Base-by-base conservation (phyloP, 2,888 invertebrate genomes). In the Tetropium fuscum region DNA sequence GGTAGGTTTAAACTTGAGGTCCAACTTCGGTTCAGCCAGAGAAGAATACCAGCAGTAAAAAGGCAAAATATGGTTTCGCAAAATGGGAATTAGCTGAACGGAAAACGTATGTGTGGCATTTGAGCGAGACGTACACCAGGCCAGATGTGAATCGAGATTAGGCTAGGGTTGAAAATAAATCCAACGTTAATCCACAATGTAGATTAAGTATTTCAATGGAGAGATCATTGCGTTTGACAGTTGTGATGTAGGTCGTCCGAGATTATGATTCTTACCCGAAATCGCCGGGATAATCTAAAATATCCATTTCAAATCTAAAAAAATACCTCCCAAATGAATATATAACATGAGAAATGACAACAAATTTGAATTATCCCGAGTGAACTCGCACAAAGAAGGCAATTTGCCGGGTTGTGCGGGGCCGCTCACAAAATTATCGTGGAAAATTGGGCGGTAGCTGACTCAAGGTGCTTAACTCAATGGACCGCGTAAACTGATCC, bases 161-260 rank as follows among this genome's bases (percentile, higher is more conserved):
- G 60, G 68, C 63, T 69, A 70, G 73, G 74, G 72, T 74, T 73
- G 74, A 68, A 68, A 70, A 68, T 72, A 72, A 72, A 73, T 73
- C 74, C 69, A 66, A 63, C 69, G 62, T 70, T 73, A 73, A 74
- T 74, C 74, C 74, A 59, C 70, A 72, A 65, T 73, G 66, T 72
- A 68, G 74, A 74, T 74, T 74, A 71, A 56, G 60, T 60, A 58
- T 69, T 69, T 69, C 63, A 73, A 72, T 70, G 66, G 60, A 64
- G 60, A 60, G 63, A 72, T 73, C 73, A 68, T 59, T 72, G 71
- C 64, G 58, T 69, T 72, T 74, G 73, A 73, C 74, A 74, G 72
- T 74, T 73, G 69, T 73, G 74, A 73, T 68, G 71, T 72, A 74
- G 74, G 74, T 73, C 73, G 63, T 11, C 43, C 36, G 36, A 51